Percentiles rank a stretch among this genome's conserved stretches.
phyloP scores from a whole-genome alignment of 1,140 invertebrate genomes.

The Bombus difficillimus region DNA sequence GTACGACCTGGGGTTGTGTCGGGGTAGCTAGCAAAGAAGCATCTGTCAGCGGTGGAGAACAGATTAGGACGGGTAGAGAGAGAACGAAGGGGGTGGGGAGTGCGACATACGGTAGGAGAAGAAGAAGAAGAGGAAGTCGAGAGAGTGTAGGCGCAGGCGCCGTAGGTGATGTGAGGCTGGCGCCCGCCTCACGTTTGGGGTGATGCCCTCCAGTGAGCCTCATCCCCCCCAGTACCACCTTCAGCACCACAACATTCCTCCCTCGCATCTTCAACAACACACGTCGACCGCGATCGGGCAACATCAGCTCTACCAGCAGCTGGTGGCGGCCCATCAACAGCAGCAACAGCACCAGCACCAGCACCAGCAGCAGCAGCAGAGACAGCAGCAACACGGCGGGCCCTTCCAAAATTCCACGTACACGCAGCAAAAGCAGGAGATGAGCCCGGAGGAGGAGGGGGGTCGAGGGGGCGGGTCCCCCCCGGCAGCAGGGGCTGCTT shows the following conservation, averaged over 20 bases:
- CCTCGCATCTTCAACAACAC: constrained; percentile 78
- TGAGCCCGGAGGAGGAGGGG: constrained; percentile 87
- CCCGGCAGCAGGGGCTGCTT: constrained; percentile 84
- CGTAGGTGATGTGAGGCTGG: constrained; percentile 82
- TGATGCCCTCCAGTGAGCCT: constrained; percentile 82
- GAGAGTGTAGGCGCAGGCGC: constrained; percentile 73
- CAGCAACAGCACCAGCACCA: constrained; percentile 75
- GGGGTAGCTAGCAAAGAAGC: constrained; percentile 77
- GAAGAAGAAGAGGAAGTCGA: constrained; percentile 66
- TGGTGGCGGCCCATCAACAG: constrained; percentile 81
- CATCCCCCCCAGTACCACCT: constrained; percentile 82
- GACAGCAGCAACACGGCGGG: constrained; percentile 77
- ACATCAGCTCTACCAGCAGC: constrained; percentile 80
- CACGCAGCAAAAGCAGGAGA: constrained; percentile 81
- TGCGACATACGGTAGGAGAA: constrained; percentile 57
- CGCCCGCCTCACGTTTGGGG: constrained; percentile 81
- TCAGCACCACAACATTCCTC: constrained; percentile 80
- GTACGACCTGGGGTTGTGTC: constrained; percentile 80
- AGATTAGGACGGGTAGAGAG: constrained; percentile 55
- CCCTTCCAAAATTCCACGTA: constrained; percentile 80
- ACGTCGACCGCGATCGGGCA: constrained; percentile 77
- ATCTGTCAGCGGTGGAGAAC: constrained; percentile 69
- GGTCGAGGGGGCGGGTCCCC: constrained; percentile 85
- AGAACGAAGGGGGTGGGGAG: constrained; percentile 58
- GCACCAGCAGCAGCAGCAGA: constrained; percentile 70